Evolutionary conservation across 2,113 vertebrate species (phyloP).

Genomic region (Malurus cyaneus): DNA sequence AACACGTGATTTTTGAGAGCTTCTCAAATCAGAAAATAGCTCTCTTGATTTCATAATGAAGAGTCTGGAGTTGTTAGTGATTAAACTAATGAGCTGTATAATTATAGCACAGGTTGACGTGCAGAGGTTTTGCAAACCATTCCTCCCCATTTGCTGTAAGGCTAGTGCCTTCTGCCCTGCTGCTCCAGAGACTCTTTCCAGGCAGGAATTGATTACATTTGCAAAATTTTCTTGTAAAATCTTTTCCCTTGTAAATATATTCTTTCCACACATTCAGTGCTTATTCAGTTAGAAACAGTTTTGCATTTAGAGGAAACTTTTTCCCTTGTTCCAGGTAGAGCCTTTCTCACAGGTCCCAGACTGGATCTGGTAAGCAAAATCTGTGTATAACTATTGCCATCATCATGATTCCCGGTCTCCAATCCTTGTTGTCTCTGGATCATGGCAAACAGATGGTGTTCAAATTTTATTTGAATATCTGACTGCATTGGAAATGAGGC

Average conservation of each 20-base stretch:
- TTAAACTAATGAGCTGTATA: background rate
- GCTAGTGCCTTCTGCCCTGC: background rate
- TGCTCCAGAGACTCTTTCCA: background rate
- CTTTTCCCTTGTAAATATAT: background rate
- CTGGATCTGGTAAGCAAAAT: background rate
- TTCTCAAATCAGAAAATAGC: background rate
- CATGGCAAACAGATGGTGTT: background rate
- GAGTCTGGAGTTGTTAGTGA: background rate
- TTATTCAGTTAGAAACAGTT: background rate
- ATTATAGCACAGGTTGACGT: background rate
- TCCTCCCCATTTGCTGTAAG: background rate
- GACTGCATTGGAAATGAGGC: background rate
- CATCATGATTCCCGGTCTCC: background rate
- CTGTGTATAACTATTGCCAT: background rate
- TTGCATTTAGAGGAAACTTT: background rate
- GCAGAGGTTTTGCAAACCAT: background rate
- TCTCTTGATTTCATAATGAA: background rate
- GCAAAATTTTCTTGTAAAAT: background rate
- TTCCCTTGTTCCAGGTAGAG: background rate
- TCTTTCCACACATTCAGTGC: background rate
- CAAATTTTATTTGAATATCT: slow-evolving; percentile 24
- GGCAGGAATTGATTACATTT: background rate
- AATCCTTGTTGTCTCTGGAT: background rate
- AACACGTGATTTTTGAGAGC: background rate
- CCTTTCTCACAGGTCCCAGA: background rate